These are phyloP conservation scores for Pelagia noctiluca DNA, from an alignment of 30 jellyfish, hydroid and myxozoan genomes.

Conservation along the genomic window DNA sequence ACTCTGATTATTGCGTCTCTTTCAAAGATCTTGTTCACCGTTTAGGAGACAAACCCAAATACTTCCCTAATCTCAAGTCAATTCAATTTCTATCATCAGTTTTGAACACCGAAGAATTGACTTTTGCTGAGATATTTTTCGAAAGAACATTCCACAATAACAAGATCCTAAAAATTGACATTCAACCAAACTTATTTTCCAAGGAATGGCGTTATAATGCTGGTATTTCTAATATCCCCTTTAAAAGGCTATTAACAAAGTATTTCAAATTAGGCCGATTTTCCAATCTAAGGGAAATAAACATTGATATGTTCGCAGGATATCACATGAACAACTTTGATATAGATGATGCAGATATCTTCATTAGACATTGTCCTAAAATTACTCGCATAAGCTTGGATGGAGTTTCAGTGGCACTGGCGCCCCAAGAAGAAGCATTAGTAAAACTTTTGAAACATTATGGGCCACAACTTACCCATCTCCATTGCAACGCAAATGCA, in stretches of 20 bases:
- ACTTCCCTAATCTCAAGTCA: not conserved
- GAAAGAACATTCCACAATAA: not conserved
- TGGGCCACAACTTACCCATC: constrained; percentile 26
- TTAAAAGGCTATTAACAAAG: not conserved
- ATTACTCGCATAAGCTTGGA: constrained; percentile 21
- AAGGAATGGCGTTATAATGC: not conserved
- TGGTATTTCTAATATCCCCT: constrained; percentile 1
- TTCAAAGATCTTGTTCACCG: constrained; percentile 8
- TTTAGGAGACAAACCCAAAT: not conserved
- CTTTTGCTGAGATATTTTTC: not conserved
- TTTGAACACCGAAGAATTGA: not conserved
- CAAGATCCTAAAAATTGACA: not conserved
- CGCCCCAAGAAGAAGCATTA: constrained; percentile 1
- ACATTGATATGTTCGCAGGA: constrained; percentile 2
- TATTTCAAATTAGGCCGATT: constrained; percentile 7
- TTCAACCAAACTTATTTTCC: not conserved
- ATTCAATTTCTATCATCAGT: not conserved
- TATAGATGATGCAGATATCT: not conserved
- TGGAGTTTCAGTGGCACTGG: not conserved
- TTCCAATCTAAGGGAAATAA: constrained; percentile 18
- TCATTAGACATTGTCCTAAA: constrained; percentile 7
- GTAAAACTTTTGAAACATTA: not conserved
- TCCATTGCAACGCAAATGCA: not conserved
- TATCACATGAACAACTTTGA: not conserved
- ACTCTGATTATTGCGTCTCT: not conserved